Base-by-base conservation (phyloP, 2,113 vertebrate genomes). In the Scalopus aquaticus region DNA sequence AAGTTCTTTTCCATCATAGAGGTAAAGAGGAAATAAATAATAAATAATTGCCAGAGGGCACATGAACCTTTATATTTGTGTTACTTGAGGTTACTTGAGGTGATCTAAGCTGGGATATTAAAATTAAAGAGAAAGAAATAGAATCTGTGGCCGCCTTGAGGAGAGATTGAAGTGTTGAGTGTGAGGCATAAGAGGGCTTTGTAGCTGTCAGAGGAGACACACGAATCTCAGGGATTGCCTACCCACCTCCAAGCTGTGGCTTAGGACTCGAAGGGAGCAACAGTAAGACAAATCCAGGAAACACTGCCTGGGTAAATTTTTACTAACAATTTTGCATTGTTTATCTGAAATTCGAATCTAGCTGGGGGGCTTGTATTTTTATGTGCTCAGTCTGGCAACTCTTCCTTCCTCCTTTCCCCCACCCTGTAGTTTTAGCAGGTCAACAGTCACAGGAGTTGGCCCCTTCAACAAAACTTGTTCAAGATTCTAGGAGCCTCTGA, bases 1-100 rank as follows among this genome's bases (percentile, higher is more conserved):
- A 65, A 87, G 60, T 20, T 77, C 77, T 92, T 54, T 46, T 42
- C 28, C 69, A 74, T 9, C 24, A 1, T 19, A 67, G 28, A 60
- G 12, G 30, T 90, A 56, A 62, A 93, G 88, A 90, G 46, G 80
- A 91, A 58, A 49, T 85, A 92, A 82, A 95, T 74, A 93, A 69
- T 62, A 72, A 84, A 80, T 12, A 51, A 65, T 67, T 74, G 83
- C 30, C 42, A 80, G 78, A 88, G 62, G 13, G 32, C 54, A n/a
- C 20, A 5, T 20, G 44, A 30, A 1, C 3, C 19, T 81, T 74
- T 83, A 79, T 70, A 76, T 89, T 58, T 86, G 74, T 91, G 64
- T 90, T 54, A n/a, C n/a, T n/a, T n/a, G n/a, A n/a, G 54, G 26
- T 87, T 49, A 79, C 42, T 89, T 74, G 88, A 76, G 73, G 72